Conservation (phyloP, 2,888 invertebrate species). For the Zygothrica quintamaculata region DNA sequence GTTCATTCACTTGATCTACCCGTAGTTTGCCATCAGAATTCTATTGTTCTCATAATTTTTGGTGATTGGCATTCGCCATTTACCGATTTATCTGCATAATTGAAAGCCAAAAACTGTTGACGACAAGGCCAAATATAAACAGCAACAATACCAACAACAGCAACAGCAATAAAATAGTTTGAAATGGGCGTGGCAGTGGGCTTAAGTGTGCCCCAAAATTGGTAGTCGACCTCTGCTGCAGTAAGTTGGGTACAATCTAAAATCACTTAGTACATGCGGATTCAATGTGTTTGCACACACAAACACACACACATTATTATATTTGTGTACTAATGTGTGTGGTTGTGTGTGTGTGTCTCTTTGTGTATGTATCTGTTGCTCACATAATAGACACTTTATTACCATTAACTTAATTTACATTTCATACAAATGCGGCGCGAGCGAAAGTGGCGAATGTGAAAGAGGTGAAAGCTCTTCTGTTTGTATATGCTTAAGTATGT, state of each 20-base stretch:
- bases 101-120: conserved; percentile 4
- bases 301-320: not conserved
- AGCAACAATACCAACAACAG: not conserved
- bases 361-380: conserved; percentile 41
- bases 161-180: not conserved
- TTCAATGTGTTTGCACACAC: conserved; percentile 28
- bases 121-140: not conserved
- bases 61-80: conserved; percentile 18
- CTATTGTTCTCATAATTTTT: conserved; percentile 14
- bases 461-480: conserved; percentile 51
- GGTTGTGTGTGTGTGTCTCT: conserved; percentile 2
- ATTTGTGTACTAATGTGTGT: conserved; percentile 3
- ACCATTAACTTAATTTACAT: conserved; percentile 75
- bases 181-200: conserved; percentile 1
- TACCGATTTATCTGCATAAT: conserved; percentile 31
- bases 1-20: not conserved
- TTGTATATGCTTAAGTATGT: not conserved
- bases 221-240: conserved; percentile 10
- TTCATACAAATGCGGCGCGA: conserved; percentile 69
- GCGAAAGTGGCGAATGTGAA: conserved; percentile 51
- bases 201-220: conserved; percentile 13
- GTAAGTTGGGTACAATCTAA: conserved; percentile 45
- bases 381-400: conserved; percentile 76
- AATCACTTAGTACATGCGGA: conserved; percentile 66
- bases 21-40: conserved; percentile 20